Conservation (phyloP, 1,140 invertebrate genomes). For the Stegodyphus mimosarum region DNA sequence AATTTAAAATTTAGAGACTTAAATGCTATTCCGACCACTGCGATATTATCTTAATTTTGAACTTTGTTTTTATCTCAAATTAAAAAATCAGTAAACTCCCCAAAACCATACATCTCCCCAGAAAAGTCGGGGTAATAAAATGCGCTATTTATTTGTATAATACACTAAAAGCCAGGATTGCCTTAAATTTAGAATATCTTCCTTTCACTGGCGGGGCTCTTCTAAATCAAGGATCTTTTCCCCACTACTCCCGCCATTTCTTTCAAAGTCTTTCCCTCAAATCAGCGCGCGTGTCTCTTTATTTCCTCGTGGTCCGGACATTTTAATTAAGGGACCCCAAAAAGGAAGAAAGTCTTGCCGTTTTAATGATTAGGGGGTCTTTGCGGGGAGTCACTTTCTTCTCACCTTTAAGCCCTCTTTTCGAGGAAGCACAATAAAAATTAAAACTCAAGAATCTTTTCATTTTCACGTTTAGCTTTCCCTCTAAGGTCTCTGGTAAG, state of each 20-base stretch:
- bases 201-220: too few relatives aligned
- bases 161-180: too few relatives aligned
- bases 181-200: too few relatives aligned
- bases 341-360: conserved; percentile 42
- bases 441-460: conserved; percentile 61
- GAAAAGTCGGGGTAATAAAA: too few relatives aligned
- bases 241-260: neutral
- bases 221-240: too few relatives aligned
- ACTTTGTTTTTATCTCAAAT: too few relatives aligned
- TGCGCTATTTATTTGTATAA: too few relatives aligned
- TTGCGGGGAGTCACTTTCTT: conserved; percentile 56
- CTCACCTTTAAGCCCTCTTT: conserved; percentile 47
- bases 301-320: conserved; percentile 18
- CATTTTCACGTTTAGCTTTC: conserved; percentile 56
- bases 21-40: too few relatives aligned
- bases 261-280: neutral
- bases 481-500: conserved; percentile 29
- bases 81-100: too few relatives aligned
- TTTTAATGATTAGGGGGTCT: conserved; percentile 59
- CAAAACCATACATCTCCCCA: too few relatives aligned
- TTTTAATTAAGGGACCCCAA: conserved; percentile 52
- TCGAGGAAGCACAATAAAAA: conserved; percentile 56
- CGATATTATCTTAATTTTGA: too few relatives aligned
- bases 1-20: too few relatives aligned
- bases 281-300: neutral